A percentile compares a stretch with the other conserved stretches of the same genome.
Evolutionary conservation across 1,140 invertebrate species (phyloP).

Genomic region (Drosophila orena): DNA sequence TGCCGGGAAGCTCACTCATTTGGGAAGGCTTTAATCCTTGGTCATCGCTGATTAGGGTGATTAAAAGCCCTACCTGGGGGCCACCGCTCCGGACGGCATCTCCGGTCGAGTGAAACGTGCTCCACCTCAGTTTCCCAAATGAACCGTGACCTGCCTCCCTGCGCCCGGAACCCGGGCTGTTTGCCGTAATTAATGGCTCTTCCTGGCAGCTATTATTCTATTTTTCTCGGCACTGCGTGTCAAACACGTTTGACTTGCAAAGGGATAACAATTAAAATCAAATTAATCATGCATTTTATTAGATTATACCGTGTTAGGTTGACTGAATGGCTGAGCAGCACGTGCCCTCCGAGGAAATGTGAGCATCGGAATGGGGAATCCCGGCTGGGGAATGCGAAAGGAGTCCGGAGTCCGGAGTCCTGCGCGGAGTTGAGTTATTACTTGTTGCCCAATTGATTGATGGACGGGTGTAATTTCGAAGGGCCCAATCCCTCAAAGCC

Average conservation of each 20-base stretch:
- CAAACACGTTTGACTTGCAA: conserved; percentile 75
- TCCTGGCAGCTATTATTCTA: conserved; percentile 74
- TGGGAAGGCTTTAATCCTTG: conserved; percentile 60
- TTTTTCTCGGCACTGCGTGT: conserved; percentile 48
- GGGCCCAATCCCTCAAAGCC: conserved; percentile 17
- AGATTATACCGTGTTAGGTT: conserved; percentile 76
- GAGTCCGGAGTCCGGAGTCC: conserved; percentile 4
- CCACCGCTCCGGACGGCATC: conserved; percentile 18
- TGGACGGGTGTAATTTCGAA: conserved; percentile 62
- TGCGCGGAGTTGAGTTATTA: conserved; percentile 65
- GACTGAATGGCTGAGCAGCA: conserved; percentile 56
- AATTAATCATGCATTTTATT: conserved; percentile 83
- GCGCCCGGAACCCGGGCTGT: conserved; percentile 20
- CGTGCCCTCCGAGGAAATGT: conserved; percentile 44
- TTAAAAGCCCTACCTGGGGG: conserved; percentile 47
- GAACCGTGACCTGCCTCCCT: conserved; percentile 15
- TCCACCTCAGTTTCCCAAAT: conserved; percentile 47
- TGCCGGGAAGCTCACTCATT: not conserved
- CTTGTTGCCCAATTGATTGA: conserved; percentile 74
- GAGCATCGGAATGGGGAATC: conserved; percentile 20
- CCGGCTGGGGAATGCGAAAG: not conserved
- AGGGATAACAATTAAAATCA: conserved; percentile 83
- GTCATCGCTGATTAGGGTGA: conserved; percentile 65
- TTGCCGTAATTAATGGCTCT: conserved; percentile 74
- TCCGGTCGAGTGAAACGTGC: conserved; percentile 63